Conservation (phyloP, 2,888 invertebrate species). For the Apotomis capreana region DNA sequence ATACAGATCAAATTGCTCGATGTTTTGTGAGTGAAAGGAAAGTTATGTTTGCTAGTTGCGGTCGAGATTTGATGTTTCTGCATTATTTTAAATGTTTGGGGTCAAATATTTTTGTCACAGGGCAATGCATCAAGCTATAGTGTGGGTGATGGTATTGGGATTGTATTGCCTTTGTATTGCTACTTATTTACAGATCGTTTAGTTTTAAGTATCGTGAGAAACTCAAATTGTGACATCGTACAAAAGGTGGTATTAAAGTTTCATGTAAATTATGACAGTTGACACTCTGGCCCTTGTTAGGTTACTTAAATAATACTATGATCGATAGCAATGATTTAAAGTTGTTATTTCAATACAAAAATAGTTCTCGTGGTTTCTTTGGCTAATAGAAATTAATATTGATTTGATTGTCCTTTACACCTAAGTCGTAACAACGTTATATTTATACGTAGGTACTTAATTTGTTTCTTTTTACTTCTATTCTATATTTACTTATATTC, state of each 20-base stretch:
- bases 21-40: not conserved
- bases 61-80: conserved; percentile 48
- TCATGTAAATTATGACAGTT: conserved; percentile 19
- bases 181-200: conserved; percentile 50
- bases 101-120: conserved; percentile 63
- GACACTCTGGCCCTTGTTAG: conserved; percentile 11
- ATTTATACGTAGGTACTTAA: no score
- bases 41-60: conserved; percentile 17
- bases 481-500: no score
- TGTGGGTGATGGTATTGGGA: conserved; percentile 63
- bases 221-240: conserved; percentile 14
- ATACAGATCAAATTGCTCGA: conserved; percentile 56
- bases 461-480: no score
- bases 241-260: not conserved
- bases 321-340: conserved; percentile 14
- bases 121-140: conserved; percentile 45
- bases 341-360: not conserved
- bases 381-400: not conserved
- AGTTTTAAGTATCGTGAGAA: conserved; percentile 63
- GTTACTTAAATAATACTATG: not conserved
- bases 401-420: no score
- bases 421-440: no score
- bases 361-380: not conserved
- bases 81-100: conserved; percentile 65
- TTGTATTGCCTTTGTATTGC: conserved; percentile 54